Evolutionary conservation across 2,888 invertebrate genomes (phyloP), one percentile per base, ranked within the genome.

Genomic region (Tipula unca): DNA sequence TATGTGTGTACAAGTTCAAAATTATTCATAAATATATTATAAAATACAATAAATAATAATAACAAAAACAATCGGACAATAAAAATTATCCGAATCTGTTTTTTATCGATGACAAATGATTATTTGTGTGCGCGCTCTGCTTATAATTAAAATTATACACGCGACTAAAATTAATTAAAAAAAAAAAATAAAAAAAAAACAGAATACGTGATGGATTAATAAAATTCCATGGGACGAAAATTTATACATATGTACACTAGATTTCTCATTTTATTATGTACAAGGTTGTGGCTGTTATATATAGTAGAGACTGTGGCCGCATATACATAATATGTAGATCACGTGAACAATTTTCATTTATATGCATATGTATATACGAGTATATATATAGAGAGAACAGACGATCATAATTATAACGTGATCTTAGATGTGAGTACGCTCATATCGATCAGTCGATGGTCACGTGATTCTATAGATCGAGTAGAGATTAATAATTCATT

Each of bases 81-180:
- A 69, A 69, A 69, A 69, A 69, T 69, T 69, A 69, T 69, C 25
- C 25, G 25, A 69, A 69, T 69, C 69, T 69, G 69, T 69, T 69
- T 32, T 6, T 69, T 69, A 25, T 69, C 69, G 69, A 69, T 69
- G 69, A 69, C 69, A 69, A 69, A 69, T 13, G 69, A 69, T 54
- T 69, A 25, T 69, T 20, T 69, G 69, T 69, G 48, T 48, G 48
- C 20, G 48, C 48, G 48, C n/a, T 48, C 69, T 69, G 69, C 69
- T 69, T 69, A 69, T 69, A 69, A 69, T 69, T 69, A 69, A 69
- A 69, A 69, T 69, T 69, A n/a, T n/a, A 20, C 69, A 69, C 69
- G 69, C 69, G 69, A 69, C 69, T 25, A 69, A 69, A 69, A 69
- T 69, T 69, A 69, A 69, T 69, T 69, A 69, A 69, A 69, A 69